Percentiles rank a stretch among this genome's conserved stretches.
phyloP scores from a whole-genome alignment of 2,888 invertebrate genomes.

The Nomada fucata region DNA sequence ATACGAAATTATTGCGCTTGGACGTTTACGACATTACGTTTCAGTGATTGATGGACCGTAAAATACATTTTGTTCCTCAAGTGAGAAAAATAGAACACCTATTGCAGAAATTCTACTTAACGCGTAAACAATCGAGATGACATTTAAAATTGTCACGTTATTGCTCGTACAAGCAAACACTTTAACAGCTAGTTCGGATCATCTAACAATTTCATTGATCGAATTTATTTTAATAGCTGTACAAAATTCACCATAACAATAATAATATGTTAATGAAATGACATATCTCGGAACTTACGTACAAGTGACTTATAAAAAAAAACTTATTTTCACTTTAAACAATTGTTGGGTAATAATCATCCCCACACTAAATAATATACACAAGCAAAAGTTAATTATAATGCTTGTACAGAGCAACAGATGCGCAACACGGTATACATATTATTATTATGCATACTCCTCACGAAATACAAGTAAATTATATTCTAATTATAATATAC shows the following conservation, averaged over 20 bases:
- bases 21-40: constrained; percentile 50
- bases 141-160: constrained; percentile 38
- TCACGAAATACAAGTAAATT: constrained; percentile 38
- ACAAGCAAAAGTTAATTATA: constrained; percentile 28
- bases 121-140: constrained; percentile 34
- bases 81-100: neutral
- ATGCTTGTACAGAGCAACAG: constrained; percentile 37
- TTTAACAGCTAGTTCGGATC: constrained; percentile 21
- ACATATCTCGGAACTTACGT: neutral
- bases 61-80: constrained; percentile 1
- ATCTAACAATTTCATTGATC: constrained; percentile 12
- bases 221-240: constrained; percentile 2
- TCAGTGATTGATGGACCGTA: constrained; percentile 3
- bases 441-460: constrained; percentile 26
- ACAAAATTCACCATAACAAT: neutral
- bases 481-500: constrained; percentile 37
- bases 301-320: neutral
- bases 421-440: constrained; percentile 14
- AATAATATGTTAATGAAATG: neutral
- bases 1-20: constrained; percentile 66
- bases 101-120: constrained; percentile 38
- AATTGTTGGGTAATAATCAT: neutral
- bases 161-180: constrained; percentile 24
- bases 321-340: neutral
- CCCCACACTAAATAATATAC: constrained; percentile 15